phyloP scores from a whole-genome alignment of 2,797 vertebrate genomes.

The Peromyscus melanophrys region DNA sequence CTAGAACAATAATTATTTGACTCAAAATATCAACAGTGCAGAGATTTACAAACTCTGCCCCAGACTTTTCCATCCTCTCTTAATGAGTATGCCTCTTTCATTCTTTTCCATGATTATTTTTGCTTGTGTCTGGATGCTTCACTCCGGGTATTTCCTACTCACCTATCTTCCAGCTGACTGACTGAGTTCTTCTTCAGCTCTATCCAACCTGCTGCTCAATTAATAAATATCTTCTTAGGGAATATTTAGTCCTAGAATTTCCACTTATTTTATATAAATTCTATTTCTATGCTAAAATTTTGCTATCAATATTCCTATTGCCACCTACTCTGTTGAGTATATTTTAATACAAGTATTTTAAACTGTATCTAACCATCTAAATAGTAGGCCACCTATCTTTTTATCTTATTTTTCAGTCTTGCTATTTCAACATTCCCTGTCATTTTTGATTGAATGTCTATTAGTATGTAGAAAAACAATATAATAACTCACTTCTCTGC shows the following conservation, averaged over 20 bases:
- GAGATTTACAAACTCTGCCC: conserved; percentile 2
- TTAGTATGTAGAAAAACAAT: not conserved
- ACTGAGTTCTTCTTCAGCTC: not conserved
- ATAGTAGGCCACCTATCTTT: not conserved
- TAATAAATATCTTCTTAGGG: conserved; percentile 6
- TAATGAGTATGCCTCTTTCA: not conserved
- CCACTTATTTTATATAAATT: not conserved
- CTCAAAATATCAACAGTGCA: not conserved
- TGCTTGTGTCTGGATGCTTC: not conserved
- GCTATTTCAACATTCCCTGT: not conserved
- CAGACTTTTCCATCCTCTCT: not conserved
- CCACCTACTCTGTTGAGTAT: not conserved
- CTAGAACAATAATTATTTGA: conserved; percentile 13
- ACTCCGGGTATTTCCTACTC: not conserved
- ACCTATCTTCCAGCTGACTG: not conserved
- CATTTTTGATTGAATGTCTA: not conserved
- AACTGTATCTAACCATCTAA: conserved; percentile 27
- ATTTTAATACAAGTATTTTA: conserved; percentile 20
- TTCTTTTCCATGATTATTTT: not conserved
- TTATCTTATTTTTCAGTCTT: not conserved
- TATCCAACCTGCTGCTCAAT: not conserved
- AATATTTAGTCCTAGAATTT: conserved; percentile 49
- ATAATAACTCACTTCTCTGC: not conserved
- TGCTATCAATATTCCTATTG: not conserved
- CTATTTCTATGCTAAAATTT: not conserved